These are phyloP conservation scores for Asteroscopus sphinx DNA, from an alignment of 2,888 invertebrate genomes.

Conservation along the genomic window DNA sequence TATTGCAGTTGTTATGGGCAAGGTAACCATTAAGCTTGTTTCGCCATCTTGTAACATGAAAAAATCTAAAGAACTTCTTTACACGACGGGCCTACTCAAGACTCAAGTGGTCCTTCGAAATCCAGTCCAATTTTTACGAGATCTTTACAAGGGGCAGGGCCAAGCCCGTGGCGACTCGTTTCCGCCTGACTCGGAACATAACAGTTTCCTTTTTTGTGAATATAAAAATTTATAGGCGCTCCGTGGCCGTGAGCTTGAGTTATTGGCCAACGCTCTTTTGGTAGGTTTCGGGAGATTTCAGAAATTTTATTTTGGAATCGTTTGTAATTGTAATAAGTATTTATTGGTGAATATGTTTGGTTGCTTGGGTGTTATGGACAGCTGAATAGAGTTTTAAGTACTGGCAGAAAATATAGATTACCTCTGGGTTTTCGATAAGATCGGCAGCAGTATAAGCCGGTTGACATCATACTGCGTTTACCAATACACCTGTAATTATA, in stretches of 20 bases:
- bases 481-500: no score
- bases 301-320: conserved; percentile 68
- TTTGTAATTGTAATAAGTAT: conserved; percentile 71
- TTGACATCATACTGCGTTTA: no score
- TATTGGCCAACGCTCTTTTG: conserved; percentile 65
- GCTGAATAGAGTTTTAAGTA: no score
- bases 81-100: not conserved
- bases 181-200: conserved; percentile 78
- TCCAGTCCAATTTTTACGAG: conserved; percentile 51
- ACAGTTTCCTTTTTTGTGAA: conserved; percentile 78
- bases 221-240: conserved; percentile 83
- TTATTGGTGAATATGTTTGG: conserved; percentile 57
- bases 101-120: conserved; percentile 16
- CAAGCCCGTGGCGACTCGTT: conserved; percentile 63
- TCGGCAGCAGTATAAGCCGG: no score
- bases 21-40: no score
- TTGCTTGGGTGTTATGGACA: conserved; percentile 37
- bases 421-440: no score
- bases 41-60: no score
- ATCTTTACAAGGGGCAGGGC: conserved; percentile 62
- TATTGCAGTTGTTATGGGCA: no score
- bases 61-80: no score
- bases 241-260: conserved; percentile 74
- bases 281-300: conserved; percentile 58
- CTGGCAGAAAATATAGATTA: no score